These are phyloP conservation scores for Chaetodon trifasciatus DNA, from an alignment of 2,797 vertebrate genomes.

Conservation along the genomic window DNA sequence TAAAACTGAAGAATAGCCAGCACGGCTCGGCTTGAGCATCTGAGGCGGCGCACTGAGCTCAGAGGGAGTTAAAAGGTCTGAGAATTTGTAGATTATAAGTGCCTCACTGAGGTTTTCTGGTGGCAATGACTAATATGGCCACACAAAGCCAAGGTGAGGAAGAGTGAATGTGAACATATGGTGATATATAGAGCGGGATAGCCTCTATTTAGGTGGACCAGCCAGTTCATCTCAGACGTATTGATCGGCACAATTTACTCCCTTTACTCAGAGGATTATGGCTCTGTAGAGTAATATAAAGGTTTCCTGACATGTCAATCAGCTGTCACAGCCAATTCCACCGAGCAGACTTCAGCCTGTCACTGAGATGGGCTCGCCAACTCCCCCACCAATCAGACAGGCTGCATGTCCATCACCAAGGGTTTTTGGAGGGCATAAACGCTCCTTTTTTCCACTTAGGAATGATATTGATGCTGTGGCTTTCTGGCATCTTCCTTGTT, in stretches of 20 bases:
- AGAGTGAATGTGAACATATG: conserved; percentile 72
- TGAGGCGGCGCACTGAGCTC: background rate
- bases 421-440: conserved; percentile 64
- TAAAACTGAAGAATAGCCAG: conserved; percentile 7
- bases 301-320: conserved; percentile 85
- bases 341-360: conserved; percentile 76
- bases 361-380: conserved; percentile 71
- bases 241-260: conserved; percentile 84
- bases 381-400: conserved; percentile 68
- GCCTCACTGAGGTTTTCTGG: conserved; percentile 28
- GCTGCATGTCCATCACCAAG: conserved; percentile 64
- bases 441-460: conserved; percentile 33
- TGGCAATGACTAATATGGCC: conserved; percentile 57
- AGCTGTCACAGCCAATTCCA: conserved; percentile 82
- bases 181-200: conserved; percentile 64
- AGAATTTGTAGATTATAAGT: conserved; percentile 48
- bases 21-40: background rate
- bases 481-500: conserved; percentile 39
- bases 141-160: conserved; percentile 69
- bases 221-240: conserved; percentile 79
- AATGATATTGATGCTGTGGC: conserved; percentile 51
- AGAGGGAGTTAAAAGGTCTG: conserved; percentile 16
- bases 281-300: conserved; percentile 86
- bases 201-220: conserved; percentile 72
- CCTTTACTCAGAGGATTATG: conserved; percentile 82